phyloP scores from a whole-genome alignment of 2,113 vertebrate species.

The Phylloscopus whistleri region DNA sequence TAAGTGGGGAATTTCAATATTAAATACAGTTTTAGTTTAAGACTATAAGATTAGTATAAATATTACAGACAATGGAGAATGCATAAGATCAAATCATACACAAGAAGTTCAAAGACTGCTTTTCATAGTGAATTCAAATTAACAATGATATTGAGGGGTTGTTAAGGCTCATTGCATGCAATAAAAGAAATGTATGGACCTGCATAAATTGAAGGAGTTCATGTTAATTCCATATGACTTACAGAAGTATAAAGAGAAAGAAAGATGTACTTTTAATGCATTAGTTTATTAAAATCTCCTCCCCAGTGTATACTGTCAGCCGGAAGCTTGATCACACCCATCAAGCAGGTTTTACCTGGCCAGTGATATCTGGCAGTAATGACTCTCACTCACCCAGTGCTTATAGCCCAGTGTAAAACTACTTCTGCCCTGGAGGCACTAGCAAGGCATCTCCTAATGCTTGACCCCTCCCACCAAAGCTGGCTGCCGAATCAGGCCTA shows the following conservation, averaged over 20 bases:
- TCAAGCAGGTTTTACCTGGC: not conserved
- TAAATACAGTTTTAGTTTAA: not conserved
- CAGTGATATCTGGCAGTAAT: not conserved
- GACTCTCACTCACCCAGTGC: not conserved
- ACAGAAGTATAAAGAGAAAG: not conserved
- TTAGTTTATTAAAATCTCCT: not conserved
- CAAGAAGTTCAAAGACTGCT: not conserved
- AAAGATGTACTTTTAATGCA: fast-evolving
- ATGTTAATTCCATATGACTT: not conserved
- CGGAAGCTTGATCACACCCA: not conserved
- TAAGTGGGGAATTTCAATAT: not conserved
- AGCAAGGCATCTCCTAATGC: not conserved
- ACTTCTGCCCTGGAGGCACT: not conserved
- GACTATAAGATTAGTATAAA: not conserved
- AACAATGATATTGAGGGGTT: not conserved
- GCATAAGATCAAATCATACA: not conserved
- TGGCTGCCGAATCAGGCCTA: not conserved
- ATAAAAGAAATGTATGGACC: not conserved
- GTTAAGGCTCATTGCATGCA: not conserved
- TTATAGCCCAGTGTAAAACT: not conserved
- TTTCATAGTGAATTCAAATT: not conserved
- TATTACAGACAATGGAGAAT: not conserved
- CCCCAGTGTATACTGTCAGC: not conserved
- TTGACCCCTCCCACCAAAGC: fast-evolving
- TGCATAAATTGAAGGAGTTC: not conserved